Evolutionary conservation across 2,888 invertebrate species (phyloP), one percentile per base, ranked within the genome.

Genomic region (Eumacrocentrus americanus): DNA sequence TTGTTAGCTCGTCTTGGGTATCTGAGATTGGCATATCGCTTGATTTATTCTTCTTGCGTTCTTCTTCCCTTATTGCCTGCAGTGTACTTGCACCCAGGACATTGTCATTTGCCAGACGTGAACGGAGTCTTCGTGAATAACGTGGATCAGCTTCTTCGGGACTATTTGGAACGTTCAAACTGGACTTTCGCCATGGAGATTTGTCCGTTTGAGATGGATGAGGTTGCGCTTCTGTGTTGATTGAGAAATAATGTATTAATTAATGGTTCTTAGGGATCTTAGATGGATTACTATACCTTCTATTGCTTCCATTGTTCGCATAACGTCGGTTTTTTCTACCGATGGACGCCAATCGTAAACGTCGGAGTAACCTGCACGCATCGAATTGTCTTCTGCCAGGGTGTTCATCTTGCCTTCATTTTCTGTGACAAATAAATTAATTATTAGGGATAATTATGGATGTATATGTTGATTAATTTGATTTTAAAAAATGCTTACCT

Each of bases 331-430:
- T 79, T 90, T 90, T 74, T 93, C 93, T 47, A 91, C 86, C 40
- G 90, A 88, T 23, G 93, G 92, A 71, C 89, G 88, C 92, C 94
- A 92, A 74, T 92, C 91, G 14, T 89, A 88, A 22, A 88, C 87
- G 58, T 88, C 83, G 63, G 87, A 84, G 74, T 89, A 89, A 61
- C 77, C 70, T 56, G 76, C 74, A 25, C 84, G 83, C 11, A 84
- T 83, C 61, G 84, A 81, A 73, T 87, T 88, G 11, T 88, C 89
- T 80, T 93, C 94, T 14, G 89, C 88, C 72, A 91, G 81, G 20
- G 91, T 87, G 77, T 90, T 92, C 77, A 91, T 84, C 81, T 91
- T 88, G 70, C 89, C 84, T 84, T 91, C 92, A 83, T 90, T 91
- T 86, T 92, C 92, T 90, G 79, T 0, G 75, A 42, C 2, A 50